These are phyloP conservation scores for Zoroaster sp. DNA, from an alignment of 53 echinoderm and acorn worm species.

Conservation along the genomic window DNA sequence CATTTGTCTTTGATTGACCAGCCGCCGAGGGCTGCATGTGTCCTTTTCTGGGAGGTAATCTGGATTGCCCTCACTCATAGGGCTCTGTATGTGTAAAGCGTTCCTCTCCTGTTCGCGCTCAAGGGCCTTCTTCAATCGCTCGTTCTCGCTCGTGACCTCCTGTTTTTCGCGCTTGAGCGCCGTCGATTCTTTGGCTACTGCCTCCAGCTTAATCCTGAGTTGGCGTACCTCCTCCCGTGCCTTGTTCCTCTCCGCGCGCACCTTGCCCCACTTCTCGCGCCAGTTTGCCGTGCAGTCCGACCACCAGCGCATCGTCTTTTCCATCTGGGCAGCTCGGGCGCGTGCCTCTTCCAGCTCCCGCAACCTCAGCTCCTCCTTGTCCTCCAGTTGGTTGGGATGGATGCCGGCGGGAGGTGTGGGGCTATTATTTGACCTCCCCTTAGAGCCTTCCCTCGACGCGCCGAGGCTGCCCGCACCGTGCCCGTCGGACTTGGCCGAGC, in stretches of 20 bases:
- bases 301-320: conserved; percentile 99
- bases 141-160: conserved; percentile 72
- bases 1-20: not conserved
- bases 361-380: conserved; percentile 85
- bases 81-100: conserved; percentile 31
- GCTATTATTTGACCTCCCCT: conserved; percentile 18
- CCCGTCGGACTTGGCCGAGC: conserved; percentile 1
- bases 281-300: conserved; percentile 98
- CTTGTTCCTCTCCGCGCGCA: conserved; percentile 92
- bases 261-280: conserved; percentile 98
- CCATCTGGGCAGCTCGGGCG: conserved; percentile 97
- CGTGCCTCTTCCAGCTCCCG: conserved; percentile 91
- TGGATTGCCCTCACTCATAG: conserved; percentile 22
- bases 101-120: conserved; percentile 41
- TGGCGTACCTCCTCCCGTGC: conserved; percentile 86
- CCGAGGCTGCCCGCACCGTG: conserved; percentile 1
- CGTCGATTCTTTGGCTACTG: conserved; percentile 81
- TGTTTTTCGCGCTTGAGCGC: conserved; percentile 87
- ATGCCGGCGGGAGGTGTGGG: conserved; percentile 42
- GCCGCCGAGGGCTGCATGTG: not conserved
- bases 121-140: conserved; percentile 64
- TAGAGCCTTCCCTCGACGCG: conserved; percentile 22
- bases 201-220: conserved; percentile 86
- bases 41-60: conserved; percentile 72
- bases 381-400: conserved; percentile 61